These are phyloP conservation scores for Lasius fuliginosus DNA, from an alignment of 2,888 invertebrate species.

Conservation along the genomic window DNA sequence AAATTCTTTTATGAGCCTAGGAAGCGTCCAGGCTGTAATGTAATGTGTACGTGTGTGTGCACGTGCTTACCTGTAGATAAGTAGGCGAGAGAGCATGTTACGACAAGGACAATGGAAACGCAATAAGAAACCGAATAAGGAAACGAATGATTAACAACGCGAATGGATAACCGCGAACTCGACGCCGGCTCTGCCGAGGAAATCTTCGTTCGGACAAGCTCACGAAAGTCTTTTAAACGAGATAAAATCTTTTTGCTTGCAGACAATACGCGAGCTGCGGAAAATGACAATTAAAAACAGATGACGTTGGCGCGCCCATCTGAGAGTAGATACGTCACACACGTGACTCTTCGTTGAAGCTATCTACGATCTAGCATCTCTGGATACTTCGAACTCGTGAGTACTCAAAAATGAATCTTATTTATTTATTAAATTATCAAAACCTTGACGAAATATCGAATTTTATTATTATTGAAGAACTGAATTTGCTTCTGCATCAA, in stretches of 20 bases:
- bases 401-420: not conserved
- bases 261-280: conserved; percentile 67
- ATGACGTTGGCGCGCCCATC: conserved; percentile 42
- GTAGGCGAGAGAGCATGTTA: conserved; percentile 44
- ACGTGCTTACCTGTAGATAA: not conserved
- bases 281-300: conserved; percentile 59
- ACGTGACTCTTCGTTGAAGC: conserved; percentile 1
- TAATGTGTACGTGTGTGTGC: not conserved
- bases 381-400: conserved; percentile 10
- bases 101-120: conserved; percentile 34
- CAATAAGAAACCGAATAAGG: conserved; percentile 47
- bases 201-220: conserved; percentile 1
- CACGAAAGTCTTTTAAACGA: conserved; percentile 51
- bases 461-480: not conserved
- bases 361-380: not conserved
- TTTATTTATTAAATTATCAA: not conserved
- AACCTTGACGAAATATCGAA: not conserved
- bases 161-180: conserved; percentile 16
- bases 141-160: conserved; percentile 42
- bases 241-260: conserved; percentile 50
- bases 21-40: not conserved
- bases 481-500: not conserved
- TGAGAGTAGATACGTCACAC: not conserved
- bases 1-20: conserved; percentile 35
- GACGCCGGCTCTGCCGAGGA: not conserved